Percentiles rank a stretch among this genome's conserved stretches.
These are phyloP conservation scores for Heterotis niloticus DNA, from an alignment of 2,113 vertebrate species.

Conservation along the genomic window DNA sequence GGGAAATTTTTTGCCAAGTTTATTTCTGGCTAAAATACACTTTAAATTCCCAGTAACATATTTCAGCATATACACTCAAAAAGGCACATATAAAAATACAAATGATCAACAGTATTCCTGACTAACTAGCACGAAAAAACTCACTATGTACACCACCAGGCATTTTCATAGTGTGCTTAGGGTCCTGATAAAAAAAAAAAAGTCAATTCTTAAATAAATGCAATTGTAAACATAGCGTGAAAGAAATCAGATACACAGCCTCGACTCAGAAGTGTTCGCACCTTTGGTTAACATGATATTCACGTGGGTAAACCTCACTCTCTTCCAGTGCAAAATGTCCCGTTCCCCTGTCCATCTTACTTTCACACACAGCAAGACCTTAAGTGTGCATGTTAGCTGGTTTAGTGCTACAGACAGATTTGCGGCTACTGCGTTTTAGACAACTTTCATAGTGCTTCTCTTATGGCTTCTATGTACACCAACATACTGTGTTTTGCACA, in stretches of 20 bases:
- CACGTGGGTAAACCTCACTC: neutral
- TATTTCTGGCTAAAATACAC: conserved; percentile 14
- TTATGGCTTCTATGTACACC: neutral
- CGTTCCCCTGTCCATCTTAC: neutral
- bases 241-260: neutral
- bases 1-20: neutral
- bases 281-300: neutral
- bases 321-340: neutral
- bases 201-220: neutral
- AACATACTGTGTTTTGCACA: too few species aligned
- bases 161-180: neutral
- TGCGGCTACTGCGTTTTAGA: neutral
- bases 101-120: neutral
- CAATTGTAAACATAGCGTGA: neutral
- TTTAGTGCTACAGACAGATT: neutral
- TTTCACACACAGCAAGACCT: neutral
- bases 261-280: neutral
- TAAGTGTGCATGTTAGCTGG: neutral
- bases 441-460: neutral
- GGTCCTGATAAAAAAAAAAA: neutral
- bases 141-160: conserved; percentile 9
- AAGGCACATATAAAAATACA: conserved; percentile 10
- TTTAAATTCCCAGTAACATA: neutral
- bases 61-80: neutral
- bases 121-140: neutral